Base-by-base conservation (phyloP, 2,113 vertebrate species). In the Echinops telfairi region DNA sequence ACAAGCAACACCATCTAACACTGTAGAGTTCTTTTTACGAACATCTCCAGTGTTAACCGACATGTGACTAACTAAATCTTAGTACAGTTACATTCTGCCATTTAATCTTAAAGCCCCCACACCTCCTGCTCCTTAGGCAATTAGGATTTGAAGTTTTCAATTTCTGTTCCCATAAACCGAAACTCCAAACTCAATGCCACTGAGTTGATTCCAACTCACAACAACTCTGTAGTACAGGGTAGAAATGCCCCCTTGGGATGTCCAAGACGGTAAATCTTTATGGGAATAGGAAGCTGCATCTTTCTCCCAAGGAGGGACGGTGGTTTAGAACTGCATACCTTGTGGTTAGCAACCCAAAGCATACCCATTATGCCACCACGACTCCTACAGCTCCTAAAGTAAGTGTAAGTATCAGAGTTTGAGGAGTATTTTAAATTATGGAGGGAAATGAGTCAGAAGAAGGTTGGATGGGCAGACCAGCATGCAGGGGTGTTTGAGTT, bases 1-100 rank as follows among this genome's bases (percentile, higher is more conserved):
- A 90, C 53, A 89, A 91, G 79, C 64, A 47, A 84, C 58, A 70
- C 5, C 5, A 89, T 25, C 47, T 27, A 57, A 79, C 47, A 70
- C 2, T 64, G 53, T 10, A 40, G 3, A 68, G 89, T 89, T 86
- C 29, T 60, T 94, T 95, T 92, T 76, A 89, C 2, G 53, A 43
- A 87, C 27, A 73, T 40, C 68, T 92, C 6, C 29, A 86, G 27
- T 43, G 47, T 80, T 86, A 70, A 92, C 60, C 3, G 40, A 33
- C 1, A 1, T 43, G 2, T 43, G 27, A 40, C 9, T 62, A 81
- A 93, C 60, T 71, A 38, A 84, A 31, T 3, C 40, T 62, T 20
- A 86, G 36, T 17, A 76, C 25, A 58, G 22, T 83, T 93, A 87
- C 4, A 25, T 53, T 90, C n/a, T 43, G 53, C 29, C 85, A 89